Conservation (phyloP, 92 coral and sea anemone species). For the Palythoa grandis region DNA sequence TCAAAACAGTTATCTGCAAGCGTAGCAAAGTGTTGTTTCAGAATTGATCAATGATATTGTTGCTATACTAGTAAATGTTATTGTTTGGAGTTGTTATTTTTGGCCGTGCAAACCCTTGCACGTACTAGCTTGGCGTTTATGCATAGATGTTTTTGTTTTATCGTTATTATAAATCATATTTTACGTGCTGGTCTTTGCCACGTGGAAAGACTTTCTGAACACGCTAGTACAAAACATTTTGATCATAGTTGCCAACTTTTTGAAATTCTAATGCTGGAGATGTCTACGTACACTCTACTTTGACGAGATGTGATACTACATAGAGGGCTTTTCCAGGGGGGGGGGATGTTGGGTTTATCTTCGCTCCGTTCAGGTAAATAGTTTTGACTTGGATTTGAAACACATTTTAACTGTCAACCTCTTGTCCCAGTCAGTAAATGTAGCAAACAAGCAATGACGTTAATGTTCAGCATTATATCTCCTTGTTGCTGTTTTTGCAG, state of each 20-base stretch:
- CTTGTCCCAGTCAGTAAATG: constrained; percentile 15
- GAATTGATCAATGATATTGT: too few relatives aligned
- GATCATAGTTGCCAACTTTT: constrained; percentile 14
- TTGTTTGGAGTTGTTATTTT: background rate
- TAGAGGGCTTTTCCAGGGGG: background rate
- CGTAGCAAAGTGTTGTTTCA: background rate
- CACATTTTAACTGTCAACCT: constrained; percentile 17
- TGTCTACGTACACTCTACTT: constrained; percentile 47
- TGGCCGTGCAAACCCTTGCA: background rate
- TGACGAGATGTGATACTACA: constrained; percentile 29
- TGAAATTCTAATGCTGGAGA: constrained; percentile 4
- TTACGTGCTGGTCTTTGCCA: background rate
- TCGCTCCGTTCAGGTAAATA: background rate
- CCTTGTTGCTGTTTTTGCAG: constrained; percentile 38
- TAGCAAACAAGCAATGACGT: constrained; percentile 16
- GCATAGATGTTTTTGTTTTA: background rate
- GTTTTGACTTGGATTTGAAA: background rate
- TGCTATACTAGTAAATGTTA: background rate
- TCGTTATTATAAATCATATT: background rate
- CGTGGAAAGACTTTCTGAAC: background rate
- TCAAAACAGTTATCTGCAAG: too few relatives aligned
- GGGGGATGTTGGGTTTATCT: background rate
- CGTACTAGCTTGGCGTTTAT: background rate
- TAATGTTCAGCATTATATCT: background rate
- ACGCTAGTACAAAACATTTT: background rate